phyloP scores from a whole-genome alignment of 2,797 vertebrate species.

The Amphiprion clarkii region DNA sequence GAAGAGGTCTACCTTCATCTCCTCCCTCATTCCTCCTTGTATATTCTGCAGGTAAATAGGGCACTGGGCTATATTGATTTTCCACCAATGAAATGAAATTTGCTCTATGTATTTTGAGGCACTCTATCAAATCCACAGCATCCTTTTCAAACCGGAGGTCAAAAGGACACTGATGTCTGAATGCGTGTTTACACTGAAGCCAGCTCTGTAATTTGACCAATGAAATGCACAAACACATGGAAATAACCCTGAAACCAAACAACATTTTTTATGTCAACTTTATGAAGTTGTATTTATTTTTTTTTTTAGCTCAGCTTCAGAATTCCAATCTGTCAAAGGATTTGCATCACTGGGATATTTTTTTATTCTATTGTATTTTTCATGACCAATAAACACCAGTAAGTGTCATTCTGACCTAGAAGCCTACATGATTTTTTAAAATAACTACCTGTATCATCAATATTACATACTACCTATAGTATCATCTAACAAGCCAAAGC shows the following conservation, averaged over 20 bases:
- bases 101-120: constrained; percentile 59
- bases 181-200: neutral
- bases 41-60: constrained; percentile 63
- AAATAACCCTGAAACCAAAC: neutral
- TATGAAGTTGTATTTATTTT: too few species aligned
- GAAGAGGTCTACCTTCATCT: constrained; percentile 33
- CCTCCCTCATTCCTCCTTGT: constrained; percentile 27
- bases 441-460: too few species aligned
- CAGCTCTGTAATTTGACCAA: constrained; percentile 1
- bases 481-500: too few species aligned
- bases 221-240: neutral
- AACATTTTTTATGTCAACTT: neutral
- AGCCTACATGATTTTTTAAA: too few species aligned
- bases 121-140: constrained; percentile 64
- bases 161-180: neutral
- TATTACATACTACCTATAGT: too few species aligned
- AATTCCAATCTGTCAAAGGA: too few species aligned
- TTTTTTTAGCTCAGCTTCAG: too few species aligned
- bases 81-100: constrained; percentile 68
- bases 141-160: constrained; percentile 51
- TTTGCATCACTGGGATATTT: too few species aligned
- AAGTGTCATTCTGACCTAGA: too few species aligned
- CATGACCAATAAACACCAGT: too few species aligned
- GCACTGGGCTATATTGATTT: constrained; percentile 68
- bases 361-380: too few species aligned